Evolutionary conservation across 2,797 vertebrate species (phyloP).

Genomic region (Oreochromis mossambicus): DNA sequence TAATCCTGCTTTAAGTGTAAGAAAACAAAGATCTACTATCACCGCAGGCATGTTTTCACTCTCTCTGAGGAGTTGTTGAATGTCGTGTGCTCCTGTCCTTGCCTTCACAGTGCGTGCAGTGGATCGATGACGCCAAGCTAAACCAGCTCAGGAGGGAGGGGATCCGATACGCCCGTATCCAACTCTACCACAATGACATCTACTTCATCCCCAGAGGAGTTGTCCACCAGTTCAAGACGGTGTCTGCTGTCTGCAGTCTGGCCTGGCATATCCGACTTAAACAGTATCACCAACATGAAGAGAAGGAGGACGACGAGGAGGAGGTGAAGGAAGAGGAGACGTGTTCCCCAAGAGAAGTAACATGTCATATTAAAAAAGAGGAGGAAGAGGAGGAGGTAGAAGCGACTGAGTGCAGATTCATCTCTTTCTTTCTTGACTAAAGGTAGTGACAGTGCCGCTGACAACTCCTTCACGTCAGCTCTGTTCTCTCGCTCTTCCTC

Average conservation of each 20-base stretch:
- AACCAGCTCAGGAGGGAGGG: conserved; percentile 97
- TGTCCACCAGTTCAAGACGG: conserved; percentile 98
- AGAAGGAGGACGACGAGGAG: conserved; percentile 27
- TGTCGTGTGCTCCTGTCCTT: neutral
- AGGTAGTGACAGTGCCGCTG: neutral
- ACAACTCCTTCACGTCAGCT: conserved; percentile 19
- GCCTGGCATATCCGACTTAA: conserved; percentile 96
- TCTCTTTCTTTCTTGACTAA: too few relatives aligned
- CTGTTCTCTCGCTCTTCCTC: conserved; percentile 46
- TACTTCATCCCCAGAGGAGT: conserved; percentile 99
- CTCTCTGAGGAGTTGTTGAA: neutral
- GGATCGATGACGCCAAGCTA: conserved; percentile 98
- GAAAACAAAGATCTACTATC: neutral
- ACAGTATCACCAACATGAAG: conserved; percentile 80
- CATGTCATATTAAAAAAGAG: conserved; percentile 38
- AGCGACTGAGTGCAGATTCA: conserved; percentile 3
- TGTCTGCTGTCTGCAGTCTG: conserved; percentile 96
- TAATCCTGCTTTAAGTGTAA: neutral
- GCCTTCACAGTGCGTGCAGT: conserved; percentile 75
- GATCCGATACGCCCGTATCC: conserved; percentile 95
- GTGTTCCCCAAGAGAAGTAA: neutral
- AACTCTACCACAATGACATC: conserved; percentile 97
- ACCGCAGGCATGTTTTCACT: neutral
- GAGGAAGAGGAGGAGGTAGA: conserved; percentile 28
- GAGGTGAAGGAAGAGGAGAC: conserved; percentile 6